Percentiles rank a stretch among this genome's conserved stretches.
Conservation (phyloP, 1,140 invertebrate species). For the Mya arenaria region DNA sequence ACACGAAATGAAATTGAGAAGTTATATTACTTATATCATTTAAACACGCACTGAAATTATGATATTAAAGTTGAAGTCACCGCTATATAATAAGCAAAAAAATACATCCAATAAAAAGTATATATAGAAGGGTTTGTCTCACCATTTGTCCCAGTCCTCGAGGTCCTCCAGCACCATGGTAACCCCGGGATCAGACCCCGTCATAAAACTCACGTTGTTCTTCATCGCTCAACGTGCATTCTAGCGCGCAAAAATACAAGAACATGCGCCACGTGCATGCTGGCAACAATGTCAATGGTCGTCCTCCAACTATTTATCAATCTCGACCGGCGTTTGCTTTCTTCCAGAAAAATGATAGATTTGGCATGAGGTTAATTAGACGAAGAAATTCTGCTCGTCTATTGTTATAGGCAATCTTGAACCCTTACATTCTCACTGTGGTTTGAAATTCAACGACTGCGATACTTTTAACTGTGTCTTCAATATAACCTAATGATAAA, state of each 20-base stretch:
- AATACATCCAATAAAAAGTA: background rate
- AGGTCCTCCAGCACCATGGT: slow-evolving; percentile 40
- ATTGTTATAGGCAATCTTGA: too few relatives aligned
- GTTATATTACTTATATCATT: background rate
- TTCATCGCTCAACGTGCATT: too few relatives aligned
- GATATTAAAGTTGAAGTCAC: too few relatives aligned
- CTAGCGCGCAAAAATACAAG: background rate
- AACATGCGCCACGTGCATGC: background rate
- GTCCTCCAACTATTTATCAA: background rate
- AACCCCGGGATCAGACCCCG: background rate
- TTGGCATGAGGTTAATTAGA: too few relatives aligned
- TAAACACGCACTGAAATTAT: too few relatives aligned
- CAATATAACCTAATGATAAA: too few relatives aligned
- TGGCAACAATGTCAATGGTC: background rate
- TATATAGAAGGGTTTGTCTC: background rate
- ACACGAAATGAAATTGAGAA: background rate
- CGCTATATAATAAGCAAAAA: too few relatives aligned
- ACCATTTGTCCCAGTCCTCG: slow-evolving; percentile 44
- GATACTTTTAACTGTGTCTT: too few relatives aligned
- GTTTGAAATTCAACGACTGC: too few relatives aligned
- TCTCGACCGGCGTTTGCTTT: background rate
- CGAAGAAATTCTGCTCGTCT: too few relatives aligned
- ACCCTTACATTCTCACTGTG: too few relatives aligned
- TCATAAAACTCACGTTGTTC: too few relatives aligned
- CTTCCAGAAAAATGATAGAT: background rate